Conservation (phyloP, 1,140 invertebrate genomes). For the Pachypeltis micranthus region DNA sequence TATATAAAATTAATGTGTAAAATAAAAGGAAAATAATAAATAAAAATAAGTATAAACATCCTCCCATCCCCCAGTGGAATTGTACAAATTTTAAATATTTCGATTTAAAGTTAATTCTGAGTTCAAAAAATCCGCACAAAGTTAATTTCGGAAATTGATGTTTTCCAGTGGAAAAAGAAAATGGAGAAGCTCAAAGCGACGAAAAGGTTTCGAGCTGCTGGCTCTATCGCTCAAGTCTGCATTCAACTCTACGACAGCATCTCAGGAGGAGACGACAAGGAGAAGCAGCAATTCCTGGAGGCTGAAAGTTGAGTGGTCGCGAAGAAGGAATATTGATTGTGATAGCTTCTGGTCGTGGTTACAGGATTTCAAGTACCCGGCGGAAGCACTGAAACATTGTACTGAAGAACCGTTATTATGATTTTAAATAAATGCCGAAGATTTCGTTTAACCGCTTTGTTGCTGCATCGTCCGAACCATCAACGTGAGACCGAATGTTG, state of each 20-base stretch:
- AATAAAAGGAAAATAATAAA: background rate
- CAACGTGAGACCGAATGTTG: too few species aligned
- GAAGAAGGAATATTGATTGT: background rate
- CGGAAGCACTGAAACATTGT: background rate
- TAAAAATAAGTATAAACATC: too few species aligned
- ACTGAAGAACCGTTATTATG: background rate
- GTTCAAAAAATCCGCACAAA: background rate
- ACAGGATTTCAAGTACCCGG: background rate
- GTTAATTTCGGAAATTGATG: background rate
- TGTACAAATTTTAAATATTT: background rate
- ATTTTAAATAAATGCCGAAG: too few species aligned
- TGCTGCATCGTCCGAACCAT: too few species aligned
- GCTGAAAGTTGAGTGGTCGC: background rate
- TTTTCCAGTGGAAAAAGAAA: constrained; percentile 54
- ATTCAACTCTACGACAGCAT: constrained; percentile 24
- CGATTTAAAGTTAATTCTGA: background rate
- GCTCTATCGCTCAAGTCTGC: constrained; percentile 38
- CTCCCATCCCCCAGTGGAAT: too few species aligned
- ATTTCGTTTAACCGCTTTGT: too few species aligned
- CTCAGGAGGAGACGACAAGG: constrained; percentile 8
- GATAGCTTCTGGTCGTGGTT: background rate
- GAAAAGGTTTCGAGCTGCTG: constrained; percentile 54
- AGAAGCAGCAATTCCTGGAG: background rate
- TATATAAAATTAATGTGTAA: background rate
- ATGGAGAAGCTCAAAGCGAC: constrained; percentile 49